These are phyloP conservation scores for Holocentrus rufus DNA, from an alignment of 2,797 vertebrate genomes.

Conservation along the genomic window DNA sequence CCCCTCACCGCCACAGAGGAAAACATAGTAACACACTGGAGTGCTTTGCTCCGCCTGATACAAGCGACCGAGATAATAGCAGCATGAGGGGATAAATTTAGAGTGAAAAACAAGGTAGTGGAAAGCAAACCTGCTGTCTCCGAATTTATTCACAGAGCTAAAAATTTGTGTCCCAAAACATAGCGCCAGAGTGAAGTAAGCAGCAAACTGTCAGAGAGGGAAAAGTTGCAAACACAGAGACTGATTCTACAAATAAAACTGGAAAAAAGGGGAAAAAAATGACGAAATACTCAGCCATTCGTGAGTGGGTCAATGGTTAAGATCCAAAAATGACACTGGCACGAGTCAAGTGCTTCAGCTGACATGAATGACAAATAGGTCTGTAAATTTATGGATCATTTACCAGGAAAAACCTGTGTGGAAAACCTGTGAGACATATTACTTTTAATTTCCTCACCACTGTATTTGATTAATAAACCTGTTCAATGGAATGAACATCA, in stretches of 20 bases:
- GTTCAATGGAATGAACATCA: background rate
- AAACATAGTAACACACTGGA: conserved; percentile 47
- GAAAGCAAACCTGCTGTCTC: background rate
- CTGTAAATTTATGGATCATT: background rate
- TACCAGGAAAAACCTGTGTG: background rate
- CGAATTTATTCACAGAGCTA: background rate
- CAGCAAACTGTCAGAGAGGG: background rate
- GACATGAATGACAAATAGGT: too few relatives aligned
- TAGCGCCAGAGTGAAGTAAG: background rate
- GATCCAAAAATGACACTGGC: too few relatives aligned
- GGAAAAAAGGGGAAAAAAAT: background rate
- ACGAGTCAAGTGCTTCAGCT: too few relatives aligned
- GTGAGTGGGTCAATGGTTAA: too few relatives aligned
- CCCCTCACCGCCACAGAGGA: conserved; percentile 50
- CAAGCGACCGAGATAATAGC: conserved; percentile 28
- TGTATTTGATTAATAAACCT: background rate
- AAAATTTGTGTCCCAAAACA: background rate
- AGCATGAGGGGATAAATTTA: conserved; percentile 3
- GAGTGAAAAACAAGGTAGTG: background rate
- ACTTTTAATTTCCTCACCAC: background rate
- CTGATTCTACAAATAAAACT: too few relatives aligned
- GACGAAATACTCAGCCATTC: background rate
- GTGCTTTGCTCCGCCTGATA: conserved; percentile 29
- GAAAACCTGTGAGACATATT: too few relatives aligned
- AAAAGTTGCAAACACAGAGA: background rate